Conservation (phyloP, 2,888 invertebrate species). For the Dryobota labecula region DNA sequence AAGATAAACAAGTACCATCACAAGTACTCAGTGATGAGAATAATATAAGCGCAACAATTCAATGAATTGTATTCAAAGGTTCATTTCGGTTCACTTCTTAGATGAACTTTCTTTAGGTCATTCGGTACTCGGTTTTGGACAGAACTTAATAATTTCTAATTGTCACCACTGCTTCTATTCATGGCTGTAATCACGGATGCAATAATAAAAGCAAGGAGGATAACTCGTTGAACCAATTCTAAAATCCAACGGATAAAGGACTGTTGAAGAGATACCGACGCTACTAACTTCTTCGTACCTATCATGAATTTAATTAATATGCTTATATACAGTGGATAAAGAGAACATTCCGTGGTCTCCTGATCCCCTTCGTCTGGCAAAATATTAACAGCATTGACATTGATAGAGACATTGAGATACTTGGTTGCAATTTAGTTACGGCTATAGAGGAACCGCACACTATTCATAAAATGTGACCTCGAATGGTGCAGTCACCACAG, state of each 20-base stretch:
- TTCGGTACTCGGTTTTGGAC: constrained; percentile 5
- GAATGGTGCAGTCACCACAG: constrained; percentile 69
- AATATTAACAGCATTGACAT: constrained; percentile 50
- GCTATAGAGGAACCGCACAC: constrained; percentile 53
- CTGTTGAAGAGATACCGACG: background rate
- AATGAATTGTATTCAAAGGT: constrained; percentile 55
- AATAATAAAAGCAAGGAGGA: background rate
- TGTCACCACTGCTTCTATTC: background rate
- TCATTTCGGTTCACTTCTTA: constrained; percentile 47
- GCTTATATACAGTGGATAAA: constrained; percentile 11
- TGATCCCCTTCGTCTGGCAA: constrained; percentile 8
- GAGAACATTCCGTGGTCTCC: constrained; percentile 3
- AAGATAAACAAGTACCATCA: constrained; percentile 75
- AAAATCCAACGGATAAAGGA: background rate
- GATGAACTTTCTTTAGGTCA: constrained; percentile 55
- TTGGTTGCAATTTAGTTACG: constrained; percentile 66
- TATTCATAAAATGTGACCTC: constrained; percentile 73
- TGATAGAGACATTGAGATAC: constrained; percentile 54
- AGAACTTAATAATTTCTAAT: background rate
- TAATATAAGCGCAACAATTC: constrained; percentile 69
- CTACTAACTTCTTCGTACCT: background rate
- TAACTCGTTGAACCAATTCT: background rate
- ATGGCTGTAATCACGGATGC: background rate
- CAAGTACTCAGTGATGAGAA: constrained; percentile 66
- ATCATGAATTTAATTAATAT: constrained; percentile 6